These are phyloP conservation scores for Ophion ventricosus DNA, from an alignment of 2,888 invertebrate species.

Conservation along the genomic window DNA sequence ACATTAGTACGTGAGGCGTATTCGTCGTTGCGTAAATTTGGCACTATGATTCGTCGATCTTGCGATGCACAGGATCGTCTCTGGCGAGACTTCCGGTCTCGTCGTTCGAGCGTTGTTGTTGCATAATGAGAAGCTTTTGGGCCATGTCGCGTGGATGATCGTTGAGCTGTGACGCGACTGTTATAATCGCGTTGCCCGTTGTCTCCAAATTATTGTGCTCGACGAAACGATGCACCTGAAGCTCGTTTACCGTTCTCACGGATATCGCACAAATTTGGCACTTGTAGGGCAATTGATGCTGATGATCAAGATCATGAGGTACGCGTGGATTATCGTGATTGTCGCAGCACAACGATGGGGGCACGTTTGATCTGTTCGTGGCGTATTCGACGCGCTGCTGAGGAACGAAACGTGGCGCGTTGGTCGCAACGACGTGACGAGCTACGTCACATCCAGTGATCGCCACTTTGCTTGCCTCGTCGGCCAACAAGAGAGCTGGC, in stretches of 20 bases:
- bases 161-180: slow-evolving; percentile 73
- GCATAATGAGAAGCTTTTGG: slow-evolving; percentile 81
- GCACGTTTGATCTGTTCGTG: slow-evolving; percentile 59
- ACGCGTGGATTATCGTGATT: slow-evolving; percentile 53
- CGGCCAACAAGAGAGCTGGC: slow-evolving; percentile 67
- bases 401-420: slow-evolving; percentile 4
- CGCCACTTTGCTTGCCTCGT: slow-evolving; percentile 68
- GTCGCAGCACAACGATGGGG: slow-evolving; percentile 15
- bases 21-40: slow-evolving; percentile 82
- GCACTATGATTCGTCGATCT: slow-evolving; percentile 88
- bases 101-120: slow-evolving; percentile 83
- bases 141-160: slow-evolving; percentile 66
- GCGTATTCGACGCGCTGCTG: slow-evolving; percentile 69
- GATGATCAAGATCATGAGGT: slow-evolving; percentile 55
- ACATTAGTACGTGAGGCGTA: neutral
- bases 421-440: neutral
- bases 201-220: slow-evolving; percentile 72
- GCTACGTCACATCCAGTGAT: neutral
- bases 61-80: slow-evolving; percentile 84
- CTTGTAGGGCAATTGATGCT: slow-evolving; percentile 69
- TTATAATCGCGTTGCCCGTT: neutral
- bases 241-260: slow-evolving; percentile 75
- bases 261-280: slow-evolving; percentile 78
- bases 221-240: slow-evolving; percentile 79
- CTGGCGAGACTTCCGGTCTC: slow-evolving; percentile 77